These are phyloP conservation scores for Diarsia brunnea DNA, from an alignment of 2,888 invertebrate genomes.

Conservation along the genomic window DNA sequence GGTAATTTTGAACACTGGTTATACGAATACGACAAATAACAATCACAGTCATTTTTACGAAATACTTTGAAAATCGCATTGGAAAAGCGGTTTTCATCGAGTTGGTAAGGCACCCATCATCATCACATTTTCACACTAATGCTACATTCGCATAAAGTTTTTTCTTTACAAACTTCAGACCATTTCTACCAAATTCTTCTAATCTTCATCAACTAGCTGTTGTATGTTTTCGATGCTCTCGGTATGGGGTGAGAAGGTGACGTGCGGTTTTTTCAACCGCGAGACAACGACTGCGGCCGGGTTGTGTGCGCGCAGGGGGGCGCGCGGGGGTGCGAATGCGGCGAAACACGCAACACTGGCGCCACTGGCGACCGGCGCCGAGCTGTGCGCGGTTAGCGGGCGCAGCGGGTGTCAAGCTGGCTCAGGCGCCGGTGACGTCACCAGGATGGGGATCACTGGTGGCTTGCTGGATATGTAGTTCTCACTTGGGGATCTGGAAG, in stretches of 20 bases:
- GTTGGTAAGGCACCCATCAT: constrained; percentile 5
- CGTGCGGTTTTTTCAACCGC: constrained; percentile 65
- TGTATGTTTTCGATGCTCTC: constrained; percentile 72
- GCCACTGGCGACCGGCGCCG: constrained; percentile 36
- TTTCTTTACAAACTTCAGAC: constrained; percentile 1
- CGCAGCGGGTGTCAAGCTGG: constrained; percentile 78
- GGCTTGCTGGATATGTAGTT: constrained; percentile 74
- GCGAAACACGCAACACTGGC: constrained; percentile 63
- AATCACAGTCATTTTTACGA: constrained; percentile 38
- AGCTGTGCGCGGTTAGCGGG: constrained; percentile 65
- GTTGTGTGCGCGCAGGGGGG: constrained; percentile 52
- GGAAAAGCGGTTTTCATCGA: constrained; percentile 1
- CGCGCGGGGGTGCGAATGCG: constrained; percentile 70
- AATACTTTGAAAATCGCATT: constrained; percentile 37
- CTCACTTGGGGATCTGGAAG: constrained; percentile 84
- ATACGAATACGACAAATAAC: constrained; percentile 7
- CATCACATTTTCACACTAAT: background rate
- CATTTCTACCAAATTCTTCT: constrained; percentile 46
- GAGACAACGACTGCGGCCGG: constrained; percentile 17
- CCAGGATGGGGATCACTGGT: constrained; percentile 85
- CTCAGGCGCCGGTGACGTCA: constrained; percentile 84
- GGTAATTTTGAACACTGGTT: constrained; percentile 37
- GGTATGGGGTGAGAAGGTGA: constrained; percentile 69
- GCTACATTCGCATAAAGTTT: background rate
- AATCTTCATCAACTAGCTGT: constrained; percentile 62